Evolutionary conservation across 2,797 vertebrate genomes (phyloP).

Genomic region (Semaprochilodus insignis): DNA sequence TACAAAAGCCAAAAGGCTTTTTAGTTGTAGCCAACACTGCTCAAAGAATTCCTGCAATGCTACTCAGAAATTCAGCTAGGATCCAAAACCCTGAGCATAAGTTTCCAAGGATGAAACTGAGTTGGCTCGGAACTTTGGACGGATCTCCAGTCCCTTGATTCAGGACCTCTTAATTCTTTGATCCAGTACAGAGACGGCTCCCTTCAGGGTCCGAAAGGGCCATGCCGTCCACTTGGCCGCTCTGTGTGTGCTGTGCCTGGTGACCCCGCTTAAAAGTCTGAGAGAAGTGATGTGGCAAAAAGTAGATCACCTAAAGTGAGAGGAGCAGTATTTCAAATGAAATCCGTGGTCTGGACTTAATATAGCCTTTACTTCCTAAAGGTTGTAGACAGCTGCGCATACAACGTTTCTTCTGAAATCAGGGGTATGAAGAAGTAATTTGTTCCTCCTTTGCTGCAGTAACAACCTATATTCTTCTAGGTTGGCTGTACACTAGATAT

Average conservation of each 20-base stretch:
- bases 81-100: conserved; percentile 36
- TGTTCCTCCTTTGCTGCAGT: not conserved
- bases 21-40: conserved; percentile 18
- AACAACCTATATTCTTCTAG: not conserved
- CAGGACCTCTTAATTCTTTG: conserved; percentile 59
- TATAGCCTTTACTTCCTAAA: not conserved
- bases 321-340: not conserved
- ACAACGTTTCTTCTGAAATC: not conserved
- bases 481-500: not conserved
- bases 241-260: conserved; percentile 2
- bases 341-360: not conserved
- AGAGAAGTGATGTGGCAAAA: conserved; percentile 31
- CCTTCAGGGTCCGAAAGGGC: conserved; percentile 19
- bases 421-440: not conserved
- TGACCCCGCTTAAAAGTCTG: conserved; percentile 15
- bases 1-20: conserved; percentile 46
- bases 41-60: conserved; percentile 44
- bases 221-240: conserved; percentile 4
- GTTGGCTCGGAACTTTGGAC: not conserved
- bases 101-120: conserved; percentile 10
- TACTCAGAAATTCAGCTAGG: conserved; percentile 40
- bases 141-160: conserved; percentile 41
- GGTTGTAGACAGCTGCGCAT: not conserved
- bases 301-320: not conserved
- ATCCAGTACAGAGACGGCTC: conserved; percentile 54